A percentile compares a stretch with the other conserved stretches of the same genome.
These are phyloP conservation scores for Drosophila setifemur DNA, from an alignment of 1,140 invertebrate species.

Conservation along the genomic window DNA sequence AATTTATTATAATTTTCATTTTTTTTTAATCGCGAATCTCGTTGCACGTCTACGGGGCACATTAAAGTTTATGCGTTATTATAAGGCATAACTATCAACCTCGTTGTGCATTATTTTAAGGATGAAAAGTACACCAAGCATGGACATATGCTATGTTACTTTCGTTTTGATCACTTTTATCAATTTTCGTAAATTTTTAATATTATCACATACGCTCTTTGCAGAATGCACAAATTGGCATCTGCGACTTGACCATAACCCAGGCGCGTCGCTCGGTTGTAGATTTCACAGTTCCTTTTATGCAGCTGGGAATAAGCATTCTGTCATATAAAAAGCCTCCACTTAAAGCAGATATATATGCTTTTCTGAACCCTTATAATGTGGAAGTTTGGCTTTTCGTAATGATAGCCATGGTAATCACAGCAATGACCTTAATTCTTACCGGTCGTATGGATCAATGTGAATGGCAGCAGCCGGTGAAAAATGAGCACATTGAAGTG, in stretches of 20 bases:
- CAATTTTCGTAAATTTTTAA: too few relatives aligned
- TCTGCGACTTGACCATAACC: conserved; percentile 95
- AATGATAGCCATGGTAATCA: conserved; percentile 94
- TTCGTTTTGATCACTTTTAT: too few relatives aligned
- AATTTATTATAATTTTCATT: too few relatives aligned
- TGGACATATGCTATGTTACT: too few relatives aligned
- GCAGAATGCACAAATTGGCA: conserved; percentile 94
- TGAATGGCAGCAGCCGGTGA: conserved; percentile 93
- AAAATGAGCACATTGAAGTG: conserved; percentile 87
- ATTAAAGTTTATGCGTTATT: too few relatives aligned
- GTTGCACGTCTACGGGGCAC: too few relatives aligned
- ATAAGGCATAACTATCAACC: too few relatives aligned
- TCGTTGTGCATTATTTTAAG: too few relatives aligned
- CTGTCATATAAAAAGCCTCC: conserved; percentile 93
- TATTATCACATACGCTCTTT: too few relatives aligned
- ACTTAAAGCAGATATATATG: conserved; percentile 93
- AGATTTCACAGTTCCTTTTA: conserved; percentile 95
- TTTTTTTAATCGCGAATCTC: too few relatives aligned
- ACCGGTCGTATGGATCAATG: conserved; percentile 88
- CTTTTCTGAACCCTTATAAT: conserved; percentile 94
- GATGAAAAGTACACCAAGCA: too few relatives aligned
- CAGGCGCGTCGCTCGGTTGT: conserved; percentile 91
- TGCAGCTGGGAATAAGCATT: conserved; percentile 94
- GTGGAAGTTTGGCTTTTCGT: conserved; percentile 97
- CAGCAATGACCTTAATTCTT: conserved; percentile 94